Base-by-base conservation (phyloP, 1,140 invertebrate genomes). In the Heliothis subflexa region DNA sequence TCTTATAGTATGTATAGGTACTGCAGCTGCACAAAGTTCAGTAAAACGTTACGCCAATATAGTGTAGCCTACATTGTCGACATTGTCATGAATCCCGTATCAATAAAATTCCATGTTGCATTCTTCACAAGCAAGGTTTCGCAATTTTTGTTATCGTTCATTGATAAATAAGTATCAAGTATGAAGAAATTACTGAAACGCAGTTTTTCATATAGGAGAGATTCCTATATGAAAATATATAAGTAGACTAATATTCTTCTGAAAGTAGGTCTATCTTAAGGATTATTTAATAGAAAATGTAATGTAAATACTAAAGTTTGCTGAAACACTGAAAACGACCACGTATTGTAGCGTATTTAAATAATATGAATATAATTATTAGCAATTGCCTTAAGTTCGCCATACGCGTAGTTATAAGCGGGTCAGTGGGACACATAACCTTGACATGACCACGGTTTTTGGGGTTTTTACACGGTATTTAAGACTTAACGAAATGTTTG, bases 371-470 rank as follows among this genome's bases (percentile, higher is more conserved):
- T 50, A 66, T 25, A 28, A 50, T 70, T 52, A 50, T 40, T 40
- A 40, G 33, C 33, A 40, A 40, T 40, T 40, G 33, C 16, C 21
- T 12, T 74, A 61, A 57, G 71, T 54, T 71, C 55, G 55, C 54
- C 18, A 49, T 49, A 74, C 68, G 54, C 74, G 81, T 77, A 49
- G 59, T 54, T 68, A 7, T 9, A 86, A 89, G 80, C 80, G 78
- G 88, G 86, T 90, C 82, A 90, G 81, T 89, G 54, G 89, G 81
- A 83, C 88, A 78, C 78, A 78, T 66, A 66, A 79, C 89, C 89
- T 90, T 91, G 89, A 91, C 89, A 87, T 81, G 49, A 76, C 52
- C 57, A 33, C 55, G 33, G 71, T 75, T 82, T 49, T n/a, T n/a
- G n/a, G n/a, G n/a, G n/a, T n/a, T n/a, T 74, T 74, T 74, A 74